Base-by-base conservation (phyloP, 2,113 vertebrate genomes). In the Austrofundulus limnaeus region DNA sequence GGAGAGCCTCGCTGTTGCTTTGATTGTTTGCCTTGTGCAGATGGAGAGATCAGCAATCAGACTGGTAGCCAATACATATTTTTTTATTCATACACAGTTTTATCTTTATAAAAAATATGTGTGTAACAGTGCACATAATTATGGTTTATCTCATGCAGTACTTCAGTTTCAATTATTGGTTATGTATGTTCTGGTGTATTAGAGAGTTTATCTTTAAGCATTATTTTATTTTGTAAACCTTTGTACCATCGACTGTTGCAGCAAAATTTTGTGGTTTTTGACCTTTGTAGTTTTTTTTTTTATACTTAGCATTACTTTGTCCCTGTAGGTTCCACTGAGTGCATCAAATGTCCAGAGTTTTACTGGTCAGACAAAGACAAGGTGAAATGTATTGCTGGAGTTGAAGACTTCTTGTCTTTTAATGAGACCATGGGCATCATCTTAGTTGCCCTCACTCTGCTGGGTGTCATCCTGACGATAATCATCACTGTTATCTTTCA, bases 21-120 rank as follows among this genome's bases (percentile, higher is more conserved):
- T 74, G 91, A 92, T 57, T 93, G 92, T 80, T 70, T 92, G 53
- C 85, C 83, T 13, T 93, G 92, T 66, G 85, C 89, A 43, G 90
- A 92, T 14, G 92, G 90, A 55, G 83, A 91, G 56, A 82, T 90
- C 68, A 92, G 89, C 69, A 92, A 92, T 55, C 74, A 79, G 11
- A 86, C 91, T 42, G 90, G 89, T 92, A 67, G 16, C 0, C 2
- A 1, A 59, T 17, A 7, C 4, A 28, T 42, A 0, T 25, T 66
- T 61, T 56, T 10, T 19, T 11, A 12, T 19, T 19, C 6, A 24
- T 1, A 38, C 46, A 25, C n/a, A n/a, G n/a, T n/a, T n/a, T n/a
- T n/a, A n/a, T n/a, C n/a, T n/a, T n/a, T n/a, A n/a, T n/a, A n/a
- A n/a, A n/a, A n/a, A n/a, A n/a, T n/a, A n/a, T n/a, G n/a, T n/a